Conservation (phyloP, 2,888 invertebrate species). For the Ariolimax columbianus region DNA sequence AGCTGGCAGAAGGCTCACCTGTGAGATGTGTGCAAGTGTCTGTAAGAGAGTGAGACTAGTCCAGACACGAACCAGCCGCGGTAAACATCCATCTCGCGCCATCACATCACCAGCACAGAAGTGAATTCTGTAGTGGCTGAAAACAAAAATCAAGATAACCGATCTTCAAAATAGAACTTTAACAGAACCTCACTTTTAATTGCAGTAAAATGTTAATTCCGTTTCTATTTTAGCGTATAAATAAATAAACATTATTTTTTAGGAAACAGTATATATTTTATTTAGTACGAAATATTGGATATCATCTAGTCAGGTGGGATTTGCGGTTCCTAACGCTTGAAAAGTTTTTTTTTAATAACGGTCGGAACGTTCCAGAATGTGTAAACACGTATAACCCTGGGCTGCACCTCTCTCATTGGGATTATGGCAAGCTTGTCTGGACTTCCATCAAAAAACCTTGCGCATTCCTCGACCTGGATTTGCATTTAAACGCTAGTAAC, state of each 20-base stretch:
- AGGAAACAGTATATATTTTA: too few species aligned
- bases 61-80: slow-evolving; percentile 40
- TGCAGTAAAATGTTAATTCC: neutral
- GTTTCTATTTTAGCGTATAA: neutral
- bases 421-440: too few species aligned
- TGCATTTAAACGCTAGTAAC: too few species aligned
- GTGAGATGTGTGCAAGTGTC: slow-evolving; percentile 42
- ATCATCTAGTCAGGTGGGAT: too few species aligned
- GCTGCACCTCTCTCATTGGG: too few species aligned
- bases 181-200: neutral
- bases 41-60: neutral
- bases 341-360: too few species aligned
- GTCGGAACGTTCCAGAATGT: too few species aligned
- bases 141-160: neutral
- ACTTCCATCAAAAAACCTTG: too few species aligned
- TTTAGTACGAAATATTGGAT: too few species aligned
- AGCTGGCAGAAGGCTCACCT: slow-evolving; percentile 38
- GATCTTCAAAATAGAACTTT: neutral
- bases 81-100: slow-evolving; percentile 34
- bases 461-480: too few species aligned
- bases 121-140: neutral
- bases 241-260: neutral
- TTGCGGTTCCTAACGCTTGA: too few species aligned
- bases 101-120: neutral
- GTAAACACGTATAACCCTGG: too few species aligned